Evolutionary conservation across 2,888 invertebrate genomes (phyloP), one percentile per base, ranked within the genome.

Genomic region (Andrena marginata): DNA sequence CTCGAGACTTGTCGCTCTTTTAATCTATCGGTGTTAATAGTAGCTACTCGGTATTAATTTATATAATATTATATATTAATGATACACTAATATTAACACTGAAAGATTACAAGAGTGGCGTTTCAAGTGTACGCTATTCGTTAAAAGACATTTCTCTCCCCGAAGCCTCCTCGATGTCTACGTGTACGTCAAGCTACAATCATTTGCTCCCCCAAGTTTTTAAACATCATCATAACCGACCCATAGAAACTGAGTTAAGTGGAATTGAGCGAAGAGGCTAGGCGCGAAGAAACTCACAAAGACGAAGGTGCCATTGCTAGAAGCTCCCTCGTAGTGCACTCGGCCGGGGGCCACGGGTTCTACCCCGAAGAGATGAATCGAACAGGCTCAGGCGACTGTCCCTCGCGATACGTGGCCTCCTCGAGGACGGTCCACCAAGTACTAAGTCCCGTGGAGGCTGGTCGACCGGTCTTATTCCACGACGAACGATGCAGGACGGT

Each of bases 401-500:
- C 26, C 77, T 26, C 71, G 42, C n/a, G 35, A 63, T 35, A 31
- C 64, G 69, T 75, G 80, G 84, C 83, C 85, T 91, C 86, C 89
- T 77, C 85, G 90, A 83, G 86, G 88, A 90, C 89, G 88, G 90
- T 90, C 85, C 87, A 87, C 86, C 87, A 89, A 86, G 88, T 86
- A 92, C 92, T 92, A 92, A 92, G 89, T 82, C 80, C 71, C 67
- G 85, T 77, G 81, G 84, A 89, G 88, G 89, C 87, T 82, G 88
- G 82, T 80, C 89, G 89, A 89, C 91, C 89, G 89, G 90, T 92
- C 91, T 92, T 90, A 91, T 91, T 56, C 85, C 90, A 78, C 79
- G 75, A 79, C 76, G 65, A 72, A 78, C 81, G 86, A 87, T 86
- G 78, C 87, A 85, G 84, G 81, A 87, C 83, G 78, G 74, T 65